Percentiles rank a stretch among this genome's conserved stretches.
Evolutionary conservation across 2,797 vertebrate genomes (phyloP).

Genomic region (Dryobates pubescens): DNA sequence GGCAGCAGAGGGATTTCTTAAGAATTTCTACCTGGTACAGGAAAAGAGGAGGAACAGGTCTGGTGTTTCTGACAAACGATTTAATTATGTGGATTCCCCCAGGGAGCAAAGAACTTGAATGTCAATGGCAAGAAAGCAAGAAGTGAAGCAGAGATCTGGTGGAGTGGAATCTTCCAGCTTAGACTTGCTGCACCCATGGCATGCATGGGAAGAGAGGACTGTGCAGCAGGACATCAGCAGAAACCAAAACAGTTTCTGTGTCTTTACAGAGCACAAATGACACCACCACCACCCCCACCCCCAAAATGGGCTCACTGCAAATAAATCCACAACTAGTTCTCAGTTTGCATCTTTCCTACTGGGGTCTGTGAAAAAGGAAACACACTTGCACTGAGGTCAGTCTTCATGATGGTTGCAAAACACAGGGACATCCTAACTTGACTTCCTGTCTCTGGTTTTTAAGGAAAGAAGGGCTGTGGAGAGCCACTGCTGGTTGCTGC

Average conservation of each 20-base stretch:
- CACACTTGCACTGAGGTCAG: neutral
- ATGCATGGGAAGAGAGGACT: rapidly evolving
- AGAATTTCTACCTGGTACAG: neutral
- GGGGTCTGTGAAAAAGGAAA: neutral
- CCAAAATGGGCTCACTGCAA: neutral
- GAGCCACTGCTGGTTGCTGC: neutral
- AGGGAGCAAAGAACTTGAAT: neutral
- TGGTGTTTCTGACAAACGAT: neutral
- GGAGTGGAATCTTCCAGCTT: neutral
- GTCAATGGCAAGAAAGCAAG: neutral
- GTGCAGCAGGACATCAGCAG: neutral
- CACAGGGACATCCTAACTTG: neutral
- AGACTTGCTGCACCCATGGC: rapidly evolving
- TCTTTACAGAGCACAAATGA: neutral
- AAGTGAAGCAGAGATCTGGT: neutral
- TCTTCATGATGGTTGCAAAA: neutral
- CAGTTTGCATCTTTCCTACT: neutral
- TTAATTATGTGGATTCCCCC: neutral
- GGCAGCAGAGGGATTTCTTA: neutral
- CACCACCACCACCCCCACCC: neutral
- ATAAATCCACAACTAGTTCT: neutral
- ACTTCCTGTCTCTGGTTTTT: neutral
- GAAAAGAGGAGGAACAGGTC: neutral
- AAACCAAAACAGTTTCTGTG: neutral
- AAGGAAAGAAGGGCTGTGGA: neutral